These are phyloP conservation scores for Urocyon cinereoargenteus DNA, from an alignment of 2,797 vertebrate species.

Conservation along the genomic window DNA sequence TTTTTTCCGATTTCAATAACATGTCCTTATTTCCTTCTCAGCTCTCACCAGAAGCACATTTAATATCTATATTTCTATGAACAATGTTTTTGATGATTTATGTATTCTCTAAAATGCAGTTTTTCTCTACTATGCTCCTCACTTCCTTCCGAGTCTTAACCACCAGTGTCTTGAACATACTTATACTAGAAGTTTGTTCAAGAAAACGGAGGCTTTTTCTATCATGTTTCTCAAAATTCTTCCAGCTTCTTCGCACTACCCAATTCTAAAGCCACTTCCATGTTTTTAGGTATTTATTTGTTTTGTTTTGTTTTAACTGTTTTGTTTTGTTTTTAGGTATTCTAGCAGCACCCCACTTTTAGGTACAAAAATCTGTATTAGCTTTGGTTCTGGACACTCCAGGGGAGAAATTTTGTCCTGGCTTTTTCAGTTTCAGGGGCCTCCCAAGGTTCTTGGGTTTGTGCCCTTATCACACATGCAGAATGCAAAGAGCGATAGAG, in stretches of 20 bases:
- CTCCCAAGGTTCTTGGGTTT: not conserved
- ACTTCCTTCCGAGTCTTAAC: not conserved
- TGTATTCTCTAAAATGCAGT: not conserved
- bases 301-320: too few relatives aligned
- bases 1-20: not conserved
- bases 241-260: not conserved
- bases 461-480: not conserved
- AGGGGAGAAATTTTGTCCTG: not conserved
- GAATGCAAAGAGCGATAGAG: not conserved
- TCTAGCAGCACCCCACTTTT: not conserved
- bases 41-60: not conserved
- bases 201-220: not conserved
- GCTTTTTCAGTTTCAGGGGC: not conserved
- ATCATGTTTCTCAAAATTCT: not conserved
- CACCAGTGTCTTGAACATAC: not conserved
- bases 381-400: not conserved
- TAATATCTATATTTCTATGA: not conserved
- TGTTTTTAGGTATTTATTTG: not conserved
- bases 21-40: not conserved
- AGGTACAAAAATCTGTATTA: not conserved
- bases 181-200: not conserved
- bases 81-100: not conserved
- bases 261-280: not conserved
- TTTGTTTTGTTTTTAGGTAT: too few relatives aligned
- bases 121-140: not conserved